Percentiles rank a stretch among this genome's conserved stretches.
Evolutionary conservation across 2,797 vertebrate species (phyloP).

Genomic region (Phoebastria nigripes): DNA sequence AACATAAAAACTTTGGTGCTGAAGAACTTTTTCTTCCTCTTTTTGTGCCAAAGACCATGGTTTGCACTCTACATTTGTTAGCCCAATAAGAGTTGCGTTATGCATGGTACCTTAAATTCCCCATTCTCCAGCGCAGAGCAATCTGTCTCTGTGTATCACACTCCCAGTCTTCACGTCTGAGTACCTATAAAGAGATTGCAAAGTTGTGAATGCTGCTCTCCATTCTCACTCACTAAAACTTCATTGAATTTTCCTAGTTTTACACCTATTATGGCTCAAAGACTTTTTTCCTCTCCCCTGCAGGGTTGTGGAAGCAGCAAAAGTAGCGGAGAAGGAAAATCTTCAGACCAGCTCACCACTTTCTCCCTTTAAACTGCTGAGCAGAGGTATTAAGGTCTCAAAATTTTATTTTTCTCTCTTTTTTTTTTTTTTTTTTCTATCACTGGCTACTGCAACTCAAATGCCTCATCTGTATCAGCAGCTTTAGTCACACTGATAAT

Average conservation of each 20-base stretch:
- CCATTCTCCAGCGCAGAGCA: not conserved
- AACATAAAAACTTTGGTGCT: not conserved
- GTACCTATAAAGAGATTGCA: not conserved
- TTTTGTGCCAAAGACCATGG: not conserved
- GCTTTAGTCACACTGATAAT: not conserved
- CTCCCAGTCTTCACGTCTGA: not conserved
- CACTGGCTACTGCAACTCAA: not conserved
- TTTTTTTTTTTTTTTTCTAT: not conserved
- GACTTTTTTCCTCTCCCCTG: constrained; percentile 15
- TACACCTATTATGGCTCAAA: constrained; percentile 47
- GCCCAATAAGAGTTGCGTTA: not conserved
- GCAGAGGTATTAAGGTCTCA: not conserved
- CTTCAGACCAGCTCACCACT: not conserved
- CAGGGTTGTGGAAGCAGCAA: not conserved
- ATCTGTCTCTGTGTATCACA: not conserved
- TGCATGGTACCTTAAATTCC: not conserved
- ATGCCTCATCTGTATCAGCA: not conserved
- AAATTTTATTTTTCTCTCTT: not conserved
- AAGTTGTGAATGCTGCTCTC: not conserved
- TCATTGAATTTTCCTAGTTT: constrained; percentile 40
- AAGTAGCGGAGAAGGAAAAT: not conserved
- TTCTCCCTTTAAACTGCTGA: not conserved
- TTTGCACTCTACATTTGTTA: not conserved
- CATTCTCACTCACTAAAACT: not conserved
- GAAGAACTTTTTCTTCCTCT: not conserved